Evolutionary conservation across 2,888 invertebrate genomes (phyloP).

Genomic region (Creontiades dilutus): DNA sequence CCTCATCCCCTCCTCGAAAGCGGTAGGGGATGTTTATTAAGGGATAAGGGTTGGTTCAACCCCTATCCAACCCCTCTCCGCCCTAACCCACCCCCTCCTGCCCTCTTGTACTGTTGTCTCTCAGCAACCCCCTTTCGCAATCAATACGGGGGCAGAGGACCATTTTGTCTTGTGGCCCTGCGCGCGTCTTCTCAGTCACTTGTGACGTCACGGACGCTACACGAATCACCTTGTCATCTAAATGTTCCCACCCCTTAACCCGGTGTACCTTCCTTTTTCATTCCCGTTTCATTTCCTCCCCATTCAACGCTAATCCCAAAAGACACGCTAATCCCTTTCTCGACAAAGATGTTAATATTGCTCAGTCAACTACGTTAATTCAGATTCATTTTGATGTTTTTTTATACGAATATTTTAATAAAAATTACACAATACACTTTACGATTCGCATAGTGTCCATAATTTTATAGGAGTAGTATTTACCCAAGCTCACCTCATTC

Average conservation of each 20-base stretch:
- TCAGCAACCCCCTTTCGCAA: constrained; percentile 67
- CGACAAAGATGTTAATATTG: too few relatives aligned
- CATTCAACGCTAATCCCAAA: constrained; percentile 19
- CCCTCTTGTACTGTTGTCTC: constrained; percentile 69
- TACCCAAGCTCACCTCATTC: too few relatives aligned
- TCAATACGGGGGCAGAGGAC: constrained; percentile 66
- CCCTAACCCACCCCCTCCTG: not conserved
- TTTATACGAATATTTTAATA: too few relatives aligned
- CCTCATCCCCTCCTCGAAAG: constrained; percentile 30
- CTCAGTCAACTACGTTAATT: too few relatives aligned
- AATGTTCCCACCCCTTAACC: constrained; percentile 1
- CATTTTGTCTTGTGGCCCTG: constrained; percentile 72
- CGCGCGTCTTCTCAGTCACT: constrained; percentile 67
- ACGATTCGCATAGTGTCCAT: too few relatives aligned
- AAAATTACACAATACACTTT: too few relatives aligned
- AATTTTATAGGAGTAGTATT: too few relatives aligned
- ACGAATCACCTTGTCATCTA: constrained; percentile 49
- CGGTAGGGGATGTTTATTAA: constrained; percentile 68
- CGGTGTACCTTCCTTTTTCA: not conserved
- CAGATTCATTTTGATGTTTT: too few relatives aligned
- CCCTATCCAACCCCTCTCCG: constrained; percentile 10
- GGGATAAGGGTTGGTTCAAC: constrained; percentile 68
- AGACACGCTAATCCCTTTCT: not conserved
- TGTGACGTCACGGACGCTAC: constrained; percentile 58
- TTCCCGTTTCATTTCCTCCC: not conserved